phyloP scores from a whole-genome alignment of 1,140 invertebrate genomes.

The Chironomus tepperi region DNA sequence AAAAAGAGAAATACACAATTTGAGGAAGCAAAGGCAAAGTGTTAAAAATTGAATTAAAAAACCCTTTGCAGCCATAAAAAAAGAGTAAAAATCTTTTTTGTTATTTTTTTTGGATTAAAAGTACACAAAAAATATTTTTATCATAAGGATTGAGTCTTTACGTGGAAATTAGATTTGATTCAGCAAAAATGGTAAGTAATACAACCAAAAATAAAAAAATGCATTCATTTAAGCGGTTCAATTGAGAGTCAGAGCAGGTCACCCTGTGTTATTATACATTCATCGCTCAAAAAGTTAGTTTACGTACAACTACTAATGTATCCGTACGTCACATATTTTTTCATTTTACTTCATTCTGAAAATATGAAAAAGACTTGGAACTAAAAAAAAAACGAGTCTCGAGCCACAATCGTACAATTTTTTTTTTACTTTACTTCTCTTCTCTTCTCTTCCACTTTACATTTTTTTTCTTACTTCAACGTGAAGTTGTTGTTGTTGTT shows the following conservation, averaged over 20 bases:
- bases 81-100: background rate
- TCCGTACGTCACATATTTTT: background rate
- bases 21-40: too few relatives aligned
- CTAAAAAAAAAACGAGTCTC: background rate
- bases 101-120: background rate
- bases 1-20: too few relatives aligned
- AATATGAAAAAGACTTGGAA: too few relatives aligned
- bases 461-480: background rate
- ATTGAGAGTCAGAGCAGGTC: background rate
- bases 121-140: background rate
- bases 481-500: constrained; percentile 13
- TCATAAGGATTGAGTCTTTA: constrained; percentile 11
- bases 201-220: too few relatives aligned
- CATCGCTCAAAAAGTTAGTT: constrained; percentile 1
- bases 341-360: constrained; percentile 16
- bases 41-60: background rate
- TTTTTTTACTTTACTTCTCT: too few relatives aligned
- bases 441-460: background rate
- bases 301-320: background rate
- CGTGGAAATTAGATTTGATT: background rate
- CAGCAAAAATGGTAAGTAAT: constrained; percentile 5
- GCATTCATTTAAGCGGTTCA: background rate
- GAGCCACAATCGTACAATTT: constrained; percentile 4
- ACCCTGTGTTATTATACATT: constrained; percentile 22
- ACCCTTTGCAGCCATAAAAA: background rate